Evolutionary conservation across 1,140 invertebrate genomes (phyloP).

Genomic region (Cylas formicarius): DNA sequence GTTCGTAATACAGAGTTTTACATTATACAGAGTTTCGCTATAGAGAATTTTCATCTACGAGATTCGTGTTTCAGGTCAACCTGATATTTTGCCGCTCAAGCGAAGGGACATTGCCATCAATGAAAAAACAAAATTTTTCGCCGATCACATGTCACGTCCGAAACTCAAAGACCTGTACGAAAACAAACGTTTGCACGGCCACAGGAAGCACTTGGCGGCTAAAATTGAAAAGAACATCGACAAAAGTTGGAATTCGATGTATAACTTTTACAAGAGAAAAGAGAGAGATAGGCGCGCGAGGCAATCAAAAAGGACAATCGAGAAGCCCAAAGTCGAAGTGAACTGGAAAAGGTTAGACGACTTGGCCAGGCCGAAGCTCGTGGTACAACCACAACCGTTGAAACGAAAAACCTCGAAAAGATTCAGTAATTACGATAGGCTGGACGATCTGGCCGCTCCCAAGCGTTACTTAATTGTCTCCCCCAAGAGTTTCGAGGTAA

Average conservation of each 20-base stretch:
- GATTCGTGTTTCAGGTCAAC: too few relatives aligned
- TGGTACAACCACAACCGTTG: slow-evolving; percentile 9
- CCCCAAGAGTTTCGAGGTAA: slow-evolving; percentile 16
- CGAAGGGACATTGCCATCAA: slow-evolving; percentile 2
- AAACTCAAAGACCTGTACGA: slow-evolving; percentile 15
- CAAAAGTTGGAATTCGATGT: slow-evolving; percentile 29
- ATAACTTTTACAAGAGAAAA: slow-evolving; percentile 30
- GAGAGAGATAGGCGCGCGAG: slow-evolving; percentile 15
- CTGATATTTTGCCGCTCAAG: background rate
- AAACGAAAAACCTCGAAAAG: slow-evolving; percentile 15
- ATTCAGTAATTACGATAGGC: slow-evolving; percentile 14
- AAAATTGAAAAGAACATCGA: slow-evolving; percentile 22
- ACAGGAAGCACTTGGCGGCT: slow-evolving; percentile 9
- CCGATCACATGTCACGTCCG: slow-evolving; percentile 22
- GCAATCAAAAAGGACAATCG: slow-evolving; percentile 13
- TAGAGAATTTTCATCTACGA: too few relatives aligned
- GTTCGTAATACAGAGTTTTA: too few relatives aligned
- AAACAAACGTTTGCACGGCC: slow-evolving; percentile 15
- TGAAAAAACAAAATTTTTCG: slow-evolving; percentile 16
- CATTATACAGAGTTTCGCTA: too few relatives aligned
- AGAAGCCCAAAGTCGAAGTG: background rate
- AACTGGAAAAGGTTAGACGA: slow-evolving; percentile 10
- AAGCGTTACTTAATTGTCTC: slow-evolving; percentile 16
- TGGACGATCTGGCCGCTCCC: slow-evolving; percentile 21
- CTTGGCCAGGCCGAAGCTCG: slow-evolving; percentile 11